Evolutionary conservation across 2,113 vertebrate species (phyloP).

Genomic region (Xyrauchen texanus): DNA sequence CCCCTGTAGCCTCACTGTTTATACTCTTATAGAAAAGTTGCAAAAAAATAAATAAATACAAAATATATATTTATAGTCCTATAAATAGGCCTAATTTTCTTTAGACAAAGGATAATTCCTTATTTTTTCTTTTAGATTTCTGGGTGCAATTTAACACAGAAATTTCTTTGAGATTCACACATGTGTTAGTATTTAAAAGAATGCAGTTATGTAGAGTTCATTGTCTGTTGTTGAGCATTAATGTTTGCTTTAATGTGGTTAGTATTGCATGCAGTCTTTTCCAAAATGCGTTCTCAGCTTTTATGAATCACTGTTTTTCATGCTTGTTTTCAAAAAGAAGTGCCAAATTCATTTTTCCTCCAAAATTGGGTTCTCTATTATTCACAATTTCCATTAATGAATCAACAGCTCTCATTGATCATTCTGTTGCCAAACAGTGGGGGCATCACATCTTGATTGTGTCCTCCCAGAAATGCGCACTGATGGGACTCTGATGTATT

Average conservation of each 20-base stretch:
- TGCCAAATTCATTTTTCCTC: background rate
- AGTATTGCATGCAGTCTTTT: background rate
- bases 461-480: slow-evolving; percentile 40
- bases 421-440: slow-evolving; percentile 5
- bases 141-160: too few species aligned
- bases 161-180: background rate
- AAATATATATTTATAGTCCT: too few species aligned
- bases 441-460: slow-evolving; percentile 6
- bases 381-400: slow-evolving; percentile 11
- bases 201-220: background rate
- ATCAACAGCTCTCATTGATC: slow-evolving; percentile 5
- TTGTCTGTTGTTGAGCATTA: slow-evolving; percentile 1
- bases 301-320: background rate
- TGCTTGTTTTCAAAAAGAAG: background rate
- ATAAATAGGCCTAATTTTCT: too few species aligned
- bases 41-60: too few species aligned
- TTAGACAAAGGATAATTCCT: too few species aligned
- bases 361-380: background rate
- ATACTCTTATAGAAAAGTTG: too few species aligned
- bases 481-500: slow-evolving; percentile 36
- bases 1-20: too few species aligned
- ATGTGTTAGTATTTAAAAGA: background rate
- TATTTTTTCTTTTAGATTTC: too few species aligned
- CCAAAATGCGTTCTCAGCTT: background rate
- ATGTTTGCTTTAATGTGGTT: background rate